These are phyloP conservation scores for Ceriagrion tenellum DNA, from an alignment of 2,888 invertebrate genomes.

Conservation along the genomic window DNA sequence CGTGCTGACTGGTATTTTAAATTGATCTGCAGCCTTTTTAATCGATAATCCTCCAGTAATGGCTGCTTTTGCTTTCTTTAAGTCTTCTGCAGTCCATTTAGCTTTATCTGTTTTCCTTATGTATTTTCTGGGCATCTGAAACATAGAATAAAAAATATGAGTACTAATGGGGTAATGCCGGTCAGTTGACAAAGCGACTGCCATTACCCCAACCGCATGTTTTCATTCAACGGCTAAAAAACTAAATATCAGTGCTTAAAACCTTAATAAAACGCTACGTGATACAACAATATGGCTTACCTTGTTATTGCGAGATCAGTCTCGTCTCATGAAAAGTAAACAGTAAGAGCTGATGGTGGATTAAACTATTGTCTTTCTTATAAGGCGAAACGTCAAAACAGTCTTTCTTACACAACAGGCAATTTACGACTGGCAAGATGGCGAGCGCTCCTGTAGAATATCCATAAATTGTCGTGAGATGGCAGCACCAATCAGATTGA, in stretches of 20 bases:
- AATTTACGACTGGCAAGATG: neutral
- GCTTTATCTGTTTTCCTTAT: constrained; percentile 69
- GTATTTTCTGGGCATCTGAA: neutral
- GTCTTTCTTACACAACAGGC: neutral
- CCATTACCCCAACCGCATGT: constrained; percentile 61
- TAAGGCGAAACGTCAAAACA: neutral
- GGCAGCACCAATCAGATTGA: neutral
- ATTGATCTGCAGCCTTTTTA: constrained; percentile 68
- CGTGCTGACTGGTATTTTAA: constrained; percentile 69
- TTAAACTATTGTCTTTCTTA: neutral
- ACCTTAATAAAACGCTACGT: neutral
- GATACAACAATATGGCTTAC: neutral
- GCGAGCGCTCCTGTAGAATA: neutral
- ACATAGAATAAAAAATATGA: neutral
- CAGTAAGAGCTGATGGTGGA: neutral
- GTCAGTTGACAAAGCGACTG: constrained; percentile 69
- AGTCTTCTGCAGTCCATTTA: constrained; percentile 69
- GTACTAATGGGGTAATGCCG: constrained; percentile 69
- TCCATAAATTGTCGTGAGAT: neutral
- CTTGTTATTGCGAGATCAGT: neutral
- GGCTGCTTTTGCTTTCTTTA: constrained; percentile 69
- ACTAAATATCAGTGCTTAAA: too few relatives aligned
- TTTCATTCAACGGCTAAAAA: neutral
- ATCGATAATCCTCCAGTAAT: constrained; percentile 69
- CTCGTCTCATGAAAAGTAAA: too few relatives aligned